A percentile compares a stretch with the other conserved stretches of the same genome.
These are phyloP conservation scores for Parotocinclus haroldoi DNA, from an alignment of 2,797 vertebrate genomes.

Conservation along the genomic window DNA sequence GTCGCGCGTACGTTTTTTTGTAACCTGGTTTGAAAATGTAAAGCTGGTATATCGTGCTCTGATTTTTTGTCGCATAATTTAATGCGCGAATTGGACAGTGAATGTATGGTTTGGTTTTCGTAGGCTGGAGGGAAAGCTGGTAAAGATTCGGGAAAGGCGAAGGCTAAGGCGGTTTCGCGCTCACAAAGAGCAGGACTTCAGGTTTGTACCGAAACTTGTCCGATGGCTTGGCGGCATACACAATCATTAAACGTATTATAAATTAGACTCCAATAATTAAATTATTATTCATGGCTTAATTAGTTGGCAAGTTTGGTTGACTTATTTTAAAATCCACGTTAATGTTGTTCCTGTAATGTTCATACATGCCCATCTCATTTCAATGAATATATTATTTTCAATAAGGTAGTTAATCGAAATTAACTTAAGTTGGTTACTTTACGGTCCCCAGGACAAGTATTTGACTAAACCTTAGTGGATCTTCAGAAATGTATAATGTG, in stretches of 20 bases:
- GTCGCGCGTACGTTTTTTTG: background rate
- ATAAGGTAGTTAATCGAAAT: too few relatives aligned
- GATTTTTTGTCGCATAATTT: background rate
- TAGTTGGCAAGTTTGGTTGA: too few relatives aligned
- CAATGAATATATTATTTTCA: too few relatives aligned
- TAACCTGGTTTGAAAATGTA: background rate
- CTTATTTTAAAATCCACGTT: too few relatives aligned
- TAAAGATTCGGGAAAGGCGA: slow-evolving; percentile 94
- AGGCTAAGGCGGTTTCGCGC: slow-evolving; percentile 94
- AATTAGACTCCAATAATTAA: background rate
- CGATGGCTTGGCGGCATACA: background rate
- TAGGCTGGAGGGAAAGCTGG: slow-evolving; percentile 95
- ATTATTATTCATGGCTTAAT: background rate
- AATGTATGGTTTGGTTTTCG: background rate
- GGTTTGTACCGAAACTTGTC: slow-evolving; percentile 63
- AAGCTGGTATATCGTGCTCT: background rate
- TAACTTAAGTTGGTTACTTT: too few relatives aligned
- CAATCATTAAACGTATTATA: too few relatives aligned
- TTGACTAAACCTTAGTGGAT: too few relatives aligned
- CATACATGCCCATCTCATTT: too few relatives aligned
- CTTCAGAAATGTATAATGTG: too few relatives aligned
- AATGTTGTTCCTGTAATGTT: too few relatives aligned
- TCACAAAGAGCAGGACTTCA: slow-evolving; percentile 93
- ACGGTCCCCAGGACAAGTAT: too few relatives aligned
- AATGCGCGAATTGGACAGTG: background rate